These are phyloP conservation scores for Bombus soroeensis DNA, from an alignment of 1,140 invertebrate genomes.

Conservation along the genomic window DNA sequence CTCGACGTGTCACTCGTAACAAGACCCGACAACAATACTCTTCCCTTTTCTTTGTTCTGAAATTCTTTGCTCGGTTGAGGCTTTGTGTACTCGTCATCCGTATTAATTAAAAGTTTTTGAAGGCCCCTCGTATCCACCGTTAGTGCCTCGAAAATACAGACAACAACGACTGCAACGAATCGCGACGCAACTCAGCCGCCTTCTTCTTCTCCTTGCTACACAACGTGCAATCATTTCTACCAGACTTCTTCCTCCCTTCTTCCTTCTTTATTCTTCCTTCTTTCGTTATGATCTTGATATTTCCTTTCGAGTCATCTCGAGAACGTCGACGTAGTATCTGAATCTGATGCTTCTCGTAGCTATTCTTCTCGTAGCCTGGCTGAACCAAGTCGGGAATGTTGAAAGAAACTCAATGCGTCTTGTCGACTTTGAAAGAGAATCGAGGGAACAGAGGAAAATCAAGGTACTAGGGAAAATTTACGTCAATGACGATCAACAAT, in stretches of 20 bases:
- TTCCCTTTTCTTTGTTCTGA: constrained; percentile 74
- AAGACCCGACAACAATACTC: constrained; percentile 77
- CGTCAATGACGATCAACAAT: not conserved
- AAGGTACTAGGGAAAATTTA: not conserved
- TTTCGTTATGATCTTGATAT: constrained; percentile 5
- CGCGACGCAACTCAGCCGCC: constrained; percentile 32
- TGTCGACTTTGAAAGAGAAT: not conserved
- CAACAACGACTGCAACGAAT: constrained; percentile 42
- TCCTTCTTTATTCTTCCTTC: not conserved
- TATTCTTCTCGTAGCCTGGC: too few species aligned
- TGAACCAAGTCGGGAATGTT: not conserved
- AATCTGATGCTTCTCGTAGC: not conserved
- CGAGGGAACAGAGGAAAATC: not conserved
- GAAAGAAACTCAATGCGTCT: not conserved
- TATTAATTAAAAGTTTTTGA: constrained; percentile 79
- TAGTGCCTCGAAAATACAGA: constrained; percentile 47
- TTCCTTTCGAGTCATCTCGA: not conserved
- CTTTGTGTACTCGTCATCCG: constrained; percentile 72
- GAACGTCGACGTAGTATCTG: not conserved
- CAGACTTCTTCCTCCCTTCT: not conserved
- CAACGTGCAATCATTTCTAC: constrained; percentile 3
- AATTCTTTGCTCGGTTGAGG: constrained; percentile 72
- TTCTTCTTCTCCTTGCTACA: too few species aligned
- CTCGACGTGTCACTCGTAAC: constrained; percentile 69
- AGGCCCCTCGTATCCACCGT: constrained; percentile 62